Base-by-base conservation (phyloP, 1,140 invertebrate genomes). In the Trichogramma pretiosum region DNA sequence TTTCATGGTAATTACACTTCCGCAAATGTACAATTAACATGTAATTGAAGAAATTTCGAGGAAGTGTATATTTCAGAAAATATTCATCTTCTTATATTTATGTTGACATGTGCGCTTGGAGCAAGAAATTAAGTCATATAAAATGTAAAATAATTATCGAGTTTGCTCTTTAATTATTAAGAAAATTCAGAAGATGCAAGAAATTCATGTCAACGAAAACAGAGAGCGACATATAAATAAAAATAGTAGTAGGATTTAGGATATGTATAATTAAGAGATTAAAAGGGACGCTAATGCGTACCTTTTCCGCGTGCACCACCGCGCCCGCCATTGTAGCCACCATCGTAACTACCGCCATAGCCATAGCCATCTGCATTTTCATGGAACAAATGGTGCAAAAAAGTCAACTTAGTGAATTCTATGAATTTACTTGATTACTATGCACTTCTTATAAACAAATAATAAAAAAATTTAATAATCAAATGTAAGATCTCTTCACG, bases 301-400 rank as follows among this genome's bases (percentile, higher is more conserved):
- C 83, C 83, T 85, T 85, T 85, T 75, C 81, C 83, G 74, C 83
- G 79, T 69, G 77, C 74, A 76, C 81, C 78, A 75, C 81, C 78
- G 65, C 79, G 74, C 73, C 81, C 81, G 73, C 81, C 80, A 77
- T 77, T 79, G 78, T 84, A 84, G 74, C 82, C 82, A 76, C 82
- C 81, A 71, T 84, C 82, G 77, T 84, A 83, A 74, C 76, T 81
- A 79, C 79, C 80, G 74, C 79, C 77, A 75, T 76, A 76, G 62
- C 81, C 81, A 76, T 83, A 83, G 77, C 84, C 82, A 80, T 82
- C 77, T 78, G 71, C 64, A 57, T 69, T 46, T 66, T 71, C 65
- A 68, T 70, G 72, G 69, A 72, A 74, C 67, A 74, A 64, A 74
- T 68, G 64, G 59, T 65, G 64, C 54, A 72, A 68, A 66, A 57